A percentile compares a stretch with the other conserved stretches of the same genome.
Evolutionary conservation across 2,797 vertebrate species (phyloP).

Genomic region (Anguilla marmorata): DNA sequence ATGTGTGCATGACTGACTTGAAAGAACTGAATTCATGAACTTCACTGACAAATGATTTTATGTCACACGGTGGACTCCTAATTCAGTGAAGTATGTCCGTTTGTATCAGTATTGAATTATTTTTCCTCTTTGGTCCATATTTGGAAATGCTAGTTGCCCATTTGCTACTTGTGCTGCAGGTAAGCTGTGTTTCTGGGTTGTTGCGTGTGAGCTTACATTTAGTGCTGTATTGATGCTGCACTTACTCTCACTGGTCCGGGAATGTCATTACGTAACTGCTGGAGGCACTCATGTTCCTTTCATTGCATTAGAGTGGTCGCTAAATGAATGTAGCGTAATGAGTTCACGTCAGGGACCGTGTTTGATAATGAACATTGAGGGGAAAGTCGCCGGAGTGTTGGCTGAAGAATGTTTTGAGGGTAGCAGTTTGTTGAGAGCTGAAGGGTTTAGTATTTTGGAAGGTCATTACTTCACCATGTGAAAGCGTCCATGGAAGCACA

Average conservation of each 20-base stretch:
- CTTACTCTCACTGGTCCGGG: not conserved
- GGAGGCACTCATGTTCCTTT: no score
- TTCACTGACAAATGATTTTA: not conserved
- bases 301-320: not conserved
- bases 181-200: not conserved
- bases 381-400: not conserved
- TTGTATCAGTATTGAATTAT: not conserved
- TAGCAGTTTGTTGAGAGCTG: not conserved
- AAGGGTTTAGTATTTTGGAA: not conserved
- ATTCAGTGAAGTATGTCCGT: no score
- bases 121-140: not conserved
- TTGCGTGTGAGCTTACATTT: not conserved
- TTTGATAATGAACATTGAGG: not conserved
- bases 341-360: not conserved
- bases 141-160: no score
- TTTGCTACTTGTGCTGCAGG: not conserved
- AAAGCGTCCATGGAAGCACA: not conserved
- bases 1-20: no score
- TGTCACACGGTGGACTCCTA: not conserved
- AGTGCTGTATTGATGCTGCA: not conserved
- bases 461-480: not conserved
- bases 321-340: no score
- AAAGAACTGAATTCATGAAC: no score
- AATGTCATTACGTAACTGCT: no score
- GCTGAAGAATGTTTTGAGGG: not conserved